Conservation (phyloP, 2,888 invertebrate species). For the Lithosia quadra region DNA sequence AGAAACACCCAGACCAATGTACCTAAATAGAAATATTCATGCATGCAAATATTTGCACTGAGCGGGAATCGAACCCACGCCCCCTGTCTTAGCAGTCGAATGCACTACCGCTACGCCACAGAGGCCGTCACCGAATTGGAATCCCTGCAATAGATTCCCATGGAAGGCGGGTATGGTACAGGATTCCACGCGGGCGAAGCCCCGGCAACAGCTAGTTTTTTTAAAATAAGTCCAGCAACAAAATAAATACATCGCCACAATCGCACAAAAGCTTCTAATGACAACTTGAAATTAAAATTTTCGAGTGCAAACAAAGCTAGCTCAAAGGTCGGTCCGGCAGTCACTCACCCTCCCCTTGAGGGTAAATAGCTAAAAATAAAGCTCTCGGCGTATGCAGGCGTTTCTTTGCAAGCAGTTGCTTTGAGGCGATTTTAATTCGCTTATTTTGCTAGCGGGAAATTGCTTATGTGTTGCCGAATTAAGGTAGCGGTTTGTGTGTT, state of each 20-base stretch:
- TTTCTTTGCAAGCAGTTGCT: conserved; percentile 80
- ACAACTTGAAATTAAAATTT: conserved; percentile 43
- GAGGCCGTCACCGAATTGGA: too few species aligned
- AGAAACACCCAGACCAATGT: too few species aligned
- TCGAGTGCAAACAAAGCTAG: conserved; percentile 50
- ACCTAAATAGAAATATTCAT: too few species aligned
- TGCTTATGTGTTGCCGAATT: conserved; percentile 76
- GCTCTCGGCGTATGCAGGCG: conserved; percentile 68
- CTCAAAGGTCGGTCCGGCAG: conserved; percentile 74
- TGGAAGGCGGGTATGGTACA: too few species aligned
- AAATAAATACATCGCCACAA: conserved; percentile 6
- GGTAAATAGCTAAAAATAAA: conserved; percentile 78
- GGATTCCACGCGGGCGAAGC: too few species aligned
- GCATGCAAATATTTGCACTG: too few species aligned
- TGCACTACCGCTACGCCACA: too few species aligned
- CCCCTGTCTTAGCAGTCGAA: too few species aligned
- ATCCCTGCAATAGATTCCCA: too few species aligned
- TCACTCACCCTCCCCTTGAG: conserved; percentile 56
- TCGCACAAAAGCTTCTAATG: conserved; percentile 21
- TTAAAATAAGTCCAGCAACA: neutral
- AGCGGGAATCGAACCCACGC: too few species aligned
- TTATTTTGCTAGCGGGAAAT: conserved; percentile 79
- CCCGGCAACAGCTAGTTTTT: too few species aligned
- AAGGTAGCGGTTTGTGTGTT: conserved; percentile 48
- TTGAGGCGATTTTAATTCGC: conserved; percentile 84